Base-by-base conservation (phyloP, 1,140 invertebrate genomes). In the Trachymyrmex cornetzi region DNA sequence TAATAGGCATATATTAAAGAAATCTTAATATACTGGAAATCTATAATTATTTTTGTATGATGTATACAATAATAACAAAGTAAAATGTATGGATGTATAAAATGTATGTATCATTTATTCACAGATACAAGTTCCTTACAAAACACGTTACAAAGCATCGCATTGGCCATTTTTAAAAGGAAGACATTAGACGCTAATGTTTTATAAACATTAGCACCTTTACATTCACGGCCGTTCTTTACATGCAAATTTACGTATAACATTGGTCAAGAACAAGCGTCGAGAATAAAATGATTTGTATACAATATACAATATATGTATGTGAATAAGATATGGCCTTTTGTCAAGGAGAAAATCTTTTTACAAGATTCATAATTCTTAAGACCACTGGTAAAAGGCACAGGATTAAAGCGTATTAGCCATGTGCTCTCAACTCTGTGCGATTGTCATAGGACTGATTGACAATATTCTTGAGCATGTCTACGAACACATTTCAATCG, bases 51-150 rank as follows among this genome's bases (percentile, higher is more conserved):
- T n/a, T 44, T 50, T 64, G 7, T 64, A 27, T n/a, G 7, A 85
- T 64, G 38, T 44, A 64, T 19, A 19, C 12, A 63, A 77, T 59
- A 77, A 50, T 24, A 67, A 59, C 6, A 12, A 3, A 50, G 6
- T 57, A 57, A 80, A 44, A 71, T 80, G 34, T 69, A 48, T 61
- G 9, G 61, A 44, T 77, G 50, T 79, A 85, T 64, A 85, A 85
- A 87, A 69, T 34, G 77, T 84, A 81, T 64, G 84, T 80, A 81
- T 86, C 44, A 71, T 92, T 92, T 87, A 91, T 91, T 92, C 59
- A 84, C 72, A 90, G 61, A 67, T 87, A 85, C 77, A 91, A 81
- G 71, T 87, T 86, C 24, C 61, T 90, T 88, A 89, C 44, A 67
- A 84, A 90, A 59, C 48, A 86, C 80, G 63, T 75, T 92, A 87